Percentiles rank a stretch among this genome's conserved stretches.
phyloP scores from a whole-genome alignment of 2,888 invertebrate species.

The Drosophila ochracea region DNA sequence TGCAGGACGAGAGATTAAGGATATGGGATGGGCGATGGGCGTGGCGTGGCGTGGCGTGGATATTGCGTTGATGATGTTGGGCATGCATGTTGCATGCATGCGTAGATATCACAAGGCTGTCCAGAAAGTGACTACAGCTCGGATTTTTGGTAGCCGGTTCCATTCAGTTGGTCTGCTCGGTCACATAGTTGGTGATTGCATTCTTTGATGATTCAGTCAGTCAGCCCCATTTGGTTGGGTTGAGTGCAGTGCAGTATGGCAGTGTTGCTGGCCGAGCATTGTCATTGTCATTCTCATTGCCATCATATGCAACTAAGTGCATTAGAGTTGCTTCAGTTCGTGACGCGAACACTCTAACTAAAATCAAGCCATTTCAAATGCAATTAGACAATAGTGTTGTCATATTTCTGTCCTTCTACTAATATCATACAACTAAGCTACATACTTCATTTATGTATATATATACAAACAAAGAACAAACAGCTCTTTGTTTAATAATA shows the following conservation, averaged over 20 bases:
- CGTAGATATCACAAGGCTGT: conserved; percentile 66
- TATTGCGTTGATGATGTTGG: conserved; percentile 15
- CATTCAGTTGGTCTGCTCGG: conserved; percentile 15
- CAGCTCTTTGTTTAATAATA: not conserved
- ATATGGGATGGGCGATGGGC: not conserved
- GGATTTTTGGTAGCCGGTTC: conserved; percentile 4
- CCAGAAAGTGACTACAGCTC: conserved; percentile 28
- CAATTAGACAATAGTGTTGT: not conserved
- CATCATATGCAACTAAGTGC: conserved; percentile 40
- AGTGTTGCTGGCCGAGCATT: conserved; percentile 48
- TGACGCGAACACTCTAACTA: not conserved
- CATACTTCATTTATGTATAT: not conserved
- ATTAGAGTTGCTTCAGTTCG: not conserved
- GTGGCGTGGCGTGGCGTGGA: not conserved
- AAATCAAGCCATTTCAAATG: not conserved
- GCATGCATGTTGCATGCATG: conserved; percentile 50
- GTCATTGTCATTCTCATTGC: conserved; percentile 52
- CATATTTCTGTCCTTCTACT: not conserved
- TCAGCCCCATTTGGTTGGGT: conserved; percentile 39
- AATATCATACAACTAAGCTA: not conserved
- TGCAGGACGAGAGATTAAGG: conserved; percentile 5
- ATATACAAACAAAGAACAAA: not conserved
- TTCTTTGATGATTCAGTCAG: conserved; percentile 79
- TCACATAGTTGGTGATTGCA: conserved; percentile 66
- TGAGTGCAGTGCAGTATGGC: conserved; percentile 32